Conservation (phyloP, 2,888 invertebrate species). For the Agapostemon virescens region DNA sequence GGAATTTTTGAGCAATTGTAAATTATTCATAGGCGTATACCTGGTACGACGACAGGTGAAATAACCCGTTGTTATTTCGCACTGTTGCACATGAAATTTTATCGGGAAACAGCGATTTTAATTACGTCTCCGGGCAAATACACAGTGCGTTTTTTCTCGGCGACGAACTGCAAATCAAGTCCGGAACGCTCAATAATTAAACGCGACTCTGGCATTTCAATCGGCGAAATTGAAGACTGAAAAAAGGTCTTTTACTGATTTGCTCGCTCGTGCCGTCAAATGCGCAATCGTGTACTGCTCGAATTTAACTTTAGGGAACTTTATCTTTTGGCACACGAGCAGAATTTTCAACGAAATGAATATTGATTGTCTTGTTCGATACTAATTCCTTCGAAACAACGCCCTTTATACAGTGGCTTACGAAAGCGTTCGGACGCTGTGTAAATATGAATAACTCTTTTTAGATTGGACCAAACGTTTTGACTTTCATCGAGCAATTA, state of each 20-base stretch:
- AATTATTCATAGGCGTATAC: not conserved
- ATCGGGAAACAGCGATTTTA: conserved; percentile 21
- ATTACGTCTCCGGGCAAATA: conserved; percentile 19
- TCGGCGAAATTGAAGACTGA: conserved; percentile 17
- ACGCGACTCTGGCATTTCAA: conserved; percentile 19
- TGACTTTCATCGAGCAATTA: too few species aligned
- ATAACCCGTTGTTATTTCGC: conserved; percentile 2
- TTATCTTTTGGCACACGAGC: not conserved
- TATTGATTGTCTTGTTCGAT: not conserved
- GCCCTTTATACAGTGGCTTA: too few species aligned
- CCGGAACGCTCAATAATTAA: conserved; percentile 30
- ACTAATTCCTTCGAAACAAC: not conserved
- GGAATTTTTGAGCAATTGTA: not conserved
- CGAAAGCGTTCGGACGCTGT: too few species aligned
- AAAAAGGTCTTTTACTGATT: conserved; percentile 3
- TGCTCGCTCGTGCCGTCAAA: not conserved
- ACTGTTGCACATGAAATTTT: conserved; percentile 14
- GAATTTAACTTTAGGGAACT: not conserved
- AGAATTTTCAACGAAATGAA: not conserved
- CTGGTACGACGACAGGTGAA: not conserved
- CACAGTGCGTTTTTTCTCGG: conserved; percentile 7
- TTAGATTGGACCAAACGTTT: too few species aligned
- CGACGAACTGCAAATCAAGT: conserved; percentile 19
- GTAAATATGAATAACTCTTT: too few species aligned
- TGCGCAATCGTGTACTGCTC: not conserved